Evolutionary conservation across 2,888 invertebrate species (phyloP), one percentile per base, ranked within the genome.

Genomic region (Scaptomyza reducta): DNA sequence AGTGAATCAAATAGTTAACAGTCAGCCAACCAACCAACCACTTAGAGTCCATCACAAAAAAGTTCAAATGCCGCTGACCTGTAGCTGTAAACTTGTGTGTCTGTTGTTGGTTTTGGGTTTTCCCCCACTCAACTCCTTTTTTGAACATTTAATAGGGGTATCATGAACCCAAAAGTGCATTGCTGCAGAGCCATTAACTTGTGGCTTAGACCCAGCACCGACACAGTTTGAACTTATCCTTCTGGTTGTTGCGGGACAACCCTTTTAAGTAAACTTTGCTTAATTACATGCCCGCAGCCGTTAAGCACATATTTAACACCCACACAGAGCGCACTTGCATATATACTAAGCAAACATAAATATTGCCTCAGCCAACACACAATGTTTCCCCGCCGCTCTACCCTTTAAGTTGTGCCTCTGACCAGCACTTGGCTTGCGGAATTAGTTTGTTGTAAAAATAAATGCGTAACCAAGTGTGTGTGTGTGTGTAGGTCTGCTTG

Each of bases 261-360:
- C 87, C 86, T 85, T 87, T 78, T 78, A 65, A 62, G 66, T 44
- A 81, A 82, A 87, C 76, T 81, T 85, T 65, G 66, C 82, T 87
- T 85, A 87, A 82, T 82, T 82, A 82, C 78, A 85, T 55, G 70
- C 77, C 86, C 86, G 59, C 82, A 70, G 86, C 85, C 85, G 79
- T 76, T 78, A 81, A 78, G 62, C 82, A 78, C 85, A 81, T 75
- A 84, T 73, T 83, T 83, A 84, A 67, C 73, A 59, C 56, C 33
- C 68, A 50, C 31, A 33, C 42, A 55, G 13, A 65, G 41, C 25
- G 27, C 41, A 40, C 54, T 50, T 41, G 51, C 14, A 54, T 56
- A 49, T 45, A 27, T 27, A 49, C 18, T 25, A 49, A 42, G 31
- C 42, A 66, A 69, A 65, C 68, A 72, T 69, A 78, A 69, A 78